Percentiles rank a stretch among this genome's conserved stretches.
These are phyloP conservation scores for Cryptocephalus primarius DNA, from an alignment of 2,888 invertebrate species.

Conservation along the genomic window DNA sequence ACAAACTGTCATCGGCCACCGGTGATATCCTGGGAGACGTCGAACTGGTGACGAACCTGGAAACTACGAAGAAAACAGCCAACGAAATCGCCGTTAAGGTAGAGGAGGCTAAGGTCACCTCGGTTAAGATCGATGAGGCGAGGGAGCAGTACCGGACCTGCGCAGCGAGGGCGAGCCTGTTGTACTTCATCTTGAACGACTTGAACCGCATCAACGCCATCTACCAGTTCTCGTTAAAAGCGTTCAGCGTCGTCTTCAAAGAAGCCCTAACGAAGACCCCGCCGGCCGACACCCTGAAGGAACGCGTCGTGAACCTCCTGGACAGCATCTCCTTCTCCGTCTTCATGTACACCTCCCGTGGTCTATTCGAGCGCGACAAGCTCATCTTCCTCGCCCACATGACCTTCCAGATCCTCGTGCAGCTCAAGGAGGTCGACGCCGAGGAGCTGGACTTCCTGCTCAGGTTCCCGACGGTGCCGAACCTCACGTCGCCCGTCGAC, in stretches of 20 bases:
- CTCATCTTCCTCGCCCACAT: conserved; percentile 82
- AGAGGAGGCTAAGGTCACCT: conserved; percentile 73
- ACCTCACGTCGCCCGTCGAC: conserved; percentile 64
- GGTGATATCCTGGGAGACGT: conserved; percentile 80
- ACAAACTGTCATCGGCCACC: conserved; percentile 78
- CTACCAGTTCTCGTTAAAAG: conserved; percentile 92
- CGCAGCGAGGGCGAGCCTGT: conserved; percentile 74
- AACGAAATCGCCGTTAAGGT: conserved; percentile 83
- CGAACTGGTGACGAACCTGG: conserved; percentile 81
- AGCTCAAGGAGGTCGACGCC: conserved; percentile 57
- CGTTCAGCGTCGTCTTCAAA: conserved; percentile 84
- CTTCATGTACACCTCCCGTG: conserved; percentile 79
- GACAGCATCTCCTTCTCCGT: conserved; percentile 82
- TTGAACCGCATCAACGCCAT: conserved; percentile 86
- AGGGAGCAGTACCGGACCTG: conserved; percentile 80
- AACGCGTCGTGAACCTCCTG: conserved; percentile 64
- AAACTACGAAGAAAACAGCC: conserved; percentile 86
- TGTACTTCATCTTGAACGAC: conserved; percentile 91
- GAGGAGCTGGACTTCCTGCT: conserved; percentile 78
- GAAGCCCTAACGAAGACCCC: conserved; percentile 66
- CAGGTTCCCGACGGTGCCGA: conserved; percentile 69
- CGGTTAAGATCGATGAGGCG: conserved; percentile 82
- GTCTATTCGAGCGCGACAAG: conserved; percentile 86
- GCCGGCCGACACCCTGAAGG: conserved; percentile 55
- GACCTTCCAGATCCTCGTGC: conserved; percentile 52